phyloP scores from a whole-genome alignment of 1,140 invertebrate species.

The Trialeurodes vaporariorum region DNA sequence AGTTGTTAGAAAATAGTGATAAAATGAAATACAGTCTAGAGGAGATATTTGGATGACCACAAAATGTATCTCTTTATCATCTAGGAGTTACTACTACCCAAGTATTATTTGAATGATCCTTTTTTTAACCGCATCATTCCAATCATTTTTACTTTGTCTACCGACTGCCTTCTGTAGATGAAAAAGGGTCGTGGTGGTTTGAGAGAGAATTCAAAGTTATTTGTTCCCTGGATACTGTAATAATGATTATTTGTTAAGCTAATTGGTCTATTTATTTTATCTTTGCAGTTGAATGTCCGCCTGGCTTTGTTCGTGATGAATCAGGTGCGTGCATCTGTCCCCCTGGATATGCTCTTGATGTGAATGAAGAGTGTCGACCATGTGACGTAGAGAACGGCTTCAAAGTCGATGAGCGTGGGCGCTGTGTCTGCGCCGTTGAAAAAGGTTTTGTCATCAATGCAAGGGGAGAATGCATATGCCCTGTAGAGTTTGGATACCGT shows the following conservation, averaged over 20 bases:
- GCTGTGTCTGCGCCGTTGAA: slow-evolving; percentile 65
- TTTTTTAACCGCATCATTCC: not conserved
- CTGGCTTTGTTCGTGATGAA: slow-evolving; percentile 54
- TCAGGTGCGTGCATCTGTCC: slow-evolving; percentile 62
- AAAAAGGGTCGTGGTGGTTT: no score
- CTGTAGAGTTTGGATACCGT: slow-evolving; percentile 52
- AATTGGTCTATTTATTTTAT: slow-evolving; percentile 19
- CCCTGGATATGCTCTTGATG: slow-evolving; percentile 56
- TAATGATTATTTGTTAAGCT: not conserved
- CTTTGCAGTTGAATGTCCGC: slow-evolving; percentile 46
- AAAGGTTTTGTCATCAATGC: slow-evolving; percentile 61
- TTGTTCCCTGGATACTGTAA: no score
- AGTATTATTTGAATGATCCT: no score
- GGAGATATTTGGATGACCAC: no score
- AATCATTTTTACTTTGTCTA: not conserved
- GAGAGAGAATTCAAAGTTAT: no score
- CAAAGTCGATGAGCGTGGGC: slow-evolving; percentile 57
- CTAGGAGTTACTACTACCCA: no score
- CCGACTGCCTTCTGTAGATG: no score
- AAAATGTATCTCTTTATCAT: no score
- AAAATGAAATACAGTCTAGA: no score
- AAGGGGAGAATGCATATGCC: slow-evolving; percentile 64
- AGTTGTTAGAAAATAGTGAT: no score
- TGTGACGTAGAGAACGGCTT: slow-evolving; percentile 58
- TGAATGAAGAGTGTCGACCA: slow-evolving; percentile 54